These are phyloP conservation scores for Phlogophora meticulosa DNA, from an alignment of 2,888 invertebrate species.

Conservation along the genomic window DNA sequence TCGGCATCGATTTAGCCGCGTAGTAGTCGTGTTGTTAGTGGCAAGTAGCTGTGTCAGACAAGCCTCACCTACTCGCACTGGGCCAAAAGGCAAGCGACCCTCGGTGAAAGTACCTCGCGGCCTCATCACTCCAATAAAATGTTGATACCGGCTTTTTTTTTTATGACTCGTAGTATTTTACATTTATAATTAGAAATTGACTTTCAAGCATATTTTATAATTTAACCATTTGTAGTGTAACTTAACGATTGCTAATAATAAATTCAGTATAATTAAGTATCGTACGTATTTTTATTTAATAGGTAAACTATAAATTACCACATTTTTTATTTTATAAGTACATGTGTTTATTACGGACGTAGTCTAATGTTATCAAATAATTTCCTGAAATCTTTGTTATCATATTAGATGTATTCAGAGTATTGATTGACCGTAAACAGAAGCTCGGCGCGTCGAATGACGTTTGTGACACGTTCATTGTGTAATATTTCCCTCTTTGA, in stretches of 20 bases:
- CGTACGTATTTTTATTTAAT: not conserved
- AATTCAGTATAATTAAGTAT: constrained; percentile 1
- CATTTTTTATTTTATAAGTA: constrained; percentile 23
- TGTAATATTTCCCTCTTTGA: constrained; percentile 81
- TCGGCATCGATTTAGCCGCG: constrained; percentile 37
- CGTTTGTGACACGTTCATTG: constrained; percentile 80
- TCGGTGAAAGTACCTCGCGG: constrained; percentile 87
- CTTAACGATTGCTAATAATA: constrained; percentile 9
- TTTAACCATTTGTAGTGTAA: constrained; percentile 16
- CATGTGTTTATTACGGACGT: not conserved
- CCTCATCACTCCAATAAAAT: constrained; percentile 71
- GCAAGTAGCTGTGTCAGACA: constrained; percentile 68
- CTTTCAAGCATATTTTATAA: constrained; percentile 14
- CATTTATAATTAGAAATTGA: constrained; percentile 48
- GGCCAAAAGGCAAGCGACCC: constrained; percentile 83
- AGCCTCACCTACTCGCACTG: constrained; percentile 76
- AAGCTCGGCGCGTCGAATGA: constrained; percentile 67
- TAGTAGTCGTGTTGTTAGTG: constrained; percentile 62
- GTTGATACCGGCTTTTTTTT: constrained; percentile 59
- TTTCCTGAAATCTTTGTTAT: constrained; percentile 14
- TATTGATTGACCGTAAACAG: constrained; percentile 62
- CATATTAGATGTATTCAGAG: constrained; percentile 18
- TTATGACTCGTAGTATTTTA: constrained; percentile 36
- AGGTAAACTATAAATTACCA: not conserved
- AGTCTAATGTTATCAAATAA: constrained; percentile 33